Evolutionary conservation across 2,797 vertebrate genomes (phyloP).

Genomic region (Gymnoscopelus microlampas): DNA sequence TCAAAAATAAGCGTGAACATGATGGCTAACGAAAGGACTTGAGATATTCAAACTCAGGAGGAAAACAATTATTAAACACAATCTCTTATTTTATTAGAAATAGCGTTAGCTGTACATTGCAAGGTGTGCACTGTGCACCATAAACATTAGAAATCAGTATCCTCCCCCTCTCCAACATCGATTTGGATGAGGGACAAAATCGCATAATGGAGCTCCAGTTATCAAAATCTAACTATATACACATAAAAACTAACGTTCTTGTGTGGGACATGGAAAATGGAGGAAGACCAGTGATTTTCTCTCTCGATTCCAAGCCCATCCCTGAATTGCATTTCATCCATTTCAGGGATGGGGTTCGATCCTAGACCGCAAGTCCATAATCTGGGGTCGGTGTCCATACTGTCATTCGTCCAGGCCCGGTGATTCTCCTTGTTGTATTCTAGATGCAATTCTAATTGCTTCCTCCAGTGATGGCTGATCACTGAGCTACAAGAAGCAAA

Average conservation of each 20-base stretch:
- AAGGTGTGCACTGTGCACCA: conserved; percentile 62
- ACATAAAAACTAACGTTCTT: conserved; percentile 75
- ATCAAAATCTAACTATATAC: conserved; percentile 84
- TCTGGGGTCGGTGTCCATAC: conserved; percentile 63
- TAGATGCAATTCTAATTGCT: conserved; percentile 98
- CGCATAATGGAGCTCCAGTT: conserved; percentile 78
- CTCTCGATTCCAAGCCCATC: not conserved
- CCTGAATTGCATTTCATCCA: conserved; percentile 35
- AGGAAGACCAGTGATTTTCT: conserved; percentile 72
- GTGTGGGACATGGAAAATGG: conserved; percentile 53
- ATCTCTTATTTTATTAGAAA: conserved; percentile 71
- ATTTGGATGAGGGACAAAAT: conserved; percentile 68
- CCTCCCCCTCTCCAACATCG: conserved; percentile 22
- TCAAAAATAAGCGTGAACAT: no score
- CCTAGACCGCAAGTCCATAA: conserved; percentile 46
- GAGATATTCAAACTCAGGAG: conserved; percentile 10
- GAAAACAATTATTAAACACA: conserved; percentile 5
- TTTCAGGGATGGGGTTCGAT: conserved; percentile 69
- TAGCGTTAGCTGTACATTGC: conserved; percentile 78
- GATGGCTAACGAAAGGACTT: not conserved
- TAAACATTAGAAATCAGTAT: conserved; percentile 70
- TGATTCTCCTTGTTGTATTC: conserved; percentile 98
- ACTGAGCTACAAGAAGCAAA: conserved; percentile 84
- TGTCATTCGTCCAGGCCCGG: conserved; percentile 95
- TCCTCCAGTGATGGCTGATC: conserved; percentile 98